Percentiles rank a stretch among this genome's conserved stretches.
These are phyloP conservation scores for Tenthredo amoena DNA, from an alignment of 2,888 invertebrate species.

Conservation along the genomic window DNA sequence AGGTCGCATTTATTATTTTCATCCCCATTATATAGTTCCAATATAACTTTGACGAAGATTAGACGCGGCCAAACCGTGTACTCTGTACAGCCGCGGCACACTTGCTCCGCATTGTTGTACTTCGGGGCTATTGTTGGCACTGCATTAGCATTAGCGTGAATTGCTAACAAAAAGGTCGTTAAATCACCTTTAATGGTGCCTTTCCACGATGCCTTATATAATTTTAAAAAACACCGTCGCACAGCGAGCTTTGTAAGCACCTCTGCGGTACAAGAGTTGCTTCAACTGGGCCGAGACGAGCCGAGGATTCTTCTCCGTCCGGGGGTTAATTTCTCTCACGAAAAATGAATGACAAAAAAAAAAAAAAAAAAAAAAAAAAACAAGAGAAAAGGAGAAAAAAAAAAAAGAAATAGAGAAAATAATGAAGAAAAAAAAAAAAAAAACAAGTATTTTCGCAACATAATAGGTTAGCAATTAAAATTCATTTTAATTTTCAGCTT, in stretches of 20 bases:
- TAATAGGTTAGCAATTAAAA: conserved; percentile 2
- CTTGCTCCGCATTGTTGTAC: conserved; percentile 36
- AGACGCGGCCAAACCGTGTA: conserved; percentile 5
- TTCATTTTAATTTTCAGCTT: neutral
- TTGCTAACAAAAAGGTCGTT: conserved; percentile 39
- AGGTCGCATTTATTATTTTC: conserved; percentile 38
- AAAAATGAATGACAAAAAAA: neutral
- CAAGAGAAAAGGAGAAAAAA: neutral
- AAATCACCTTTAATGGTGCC: conserved; percentile 31
- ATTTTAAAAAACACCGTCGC: neutral
- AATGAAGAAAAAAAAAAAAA: neutral
- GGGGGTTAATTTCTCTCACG: neutral
- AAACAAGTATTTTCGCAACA: neutral
- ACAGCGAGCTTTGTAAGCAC: neutral
- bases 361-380: neutral
- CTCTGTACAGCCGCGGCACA: neutral
- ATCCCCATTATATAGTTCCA: neutral
- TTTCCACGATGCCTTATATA: neutral
- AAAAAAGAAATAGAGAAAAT: neutral
- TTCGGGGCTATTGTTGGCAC: conserved; percentile 19
- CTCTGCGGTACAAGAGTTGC: neutral
- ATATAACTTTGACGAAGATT: conserved; percentile 45
- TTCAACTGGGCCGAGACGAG: neutral
- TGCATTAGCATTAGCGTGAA: conserved; percentile 46
- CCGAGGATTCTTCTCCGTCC: neutral